Base-by-base conservation (phyloP, 1,140 invertebrate species). In the Steinernema feltiae region DNA sequence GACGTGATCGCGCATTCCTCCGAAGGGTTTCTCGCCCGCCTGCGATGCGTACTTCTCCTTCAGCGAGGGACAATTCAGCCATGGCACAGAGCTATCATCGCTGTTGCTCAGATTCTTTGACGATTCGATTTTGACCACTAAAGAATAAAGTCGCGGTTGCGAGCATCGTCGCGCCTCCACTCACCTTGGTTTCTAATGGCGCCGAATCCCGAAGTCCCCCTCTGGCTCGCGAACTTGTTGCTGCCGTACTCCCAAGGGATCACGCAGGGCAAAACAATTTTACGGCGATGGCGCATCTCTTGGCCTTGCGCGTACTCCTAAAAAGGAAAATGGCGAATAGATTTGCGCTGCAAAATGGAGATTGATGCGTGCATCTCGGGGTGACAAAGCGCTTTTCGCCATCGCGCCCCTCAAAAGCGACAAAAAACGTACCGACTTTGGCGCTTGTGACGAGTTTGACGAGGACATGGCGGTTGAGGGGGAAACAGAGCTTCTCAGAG, bases 201-300 rank as follows among this genome's bases (percentile, higher is more conserved):
- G 7, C 53, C 53, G 24, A 63, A 63, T 15, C 53, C 53, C 7
- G 53, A 63, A 27, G 53, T 15, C 17, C 35, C 78, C 32, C 71
- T 79, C 46, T 79, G 78, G 18, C 48, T 70, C 7, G 78, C 76
- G 32, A 48, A 78, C 21, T 79, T 79, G 48, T 79, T 79, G 0
- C 72, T 53, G 0, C 78, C 78, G 35, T 75, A 79, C 53, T 79
- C 78, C 78, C 78, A 79, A 7, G 78, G 72, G 69, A 79, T 79
- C 21, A 48, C 73, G 53, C 3, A 35, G 31, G 78, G 78, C 32
- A 79, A 48, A 69, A 79, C 72, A 21, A 79, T 79, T 73, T 79
- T 79, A 18, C 78, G 30, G 27, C 73, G 69, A 32, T 79, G 78
- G 24, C 77, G 73, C 21, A 70, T 76, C n/a, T 81, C 78, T 63